Base-by-base conservation (phyloP, 2,888 invertebrate genomes). In the Athrips mouffetella region DNA sequence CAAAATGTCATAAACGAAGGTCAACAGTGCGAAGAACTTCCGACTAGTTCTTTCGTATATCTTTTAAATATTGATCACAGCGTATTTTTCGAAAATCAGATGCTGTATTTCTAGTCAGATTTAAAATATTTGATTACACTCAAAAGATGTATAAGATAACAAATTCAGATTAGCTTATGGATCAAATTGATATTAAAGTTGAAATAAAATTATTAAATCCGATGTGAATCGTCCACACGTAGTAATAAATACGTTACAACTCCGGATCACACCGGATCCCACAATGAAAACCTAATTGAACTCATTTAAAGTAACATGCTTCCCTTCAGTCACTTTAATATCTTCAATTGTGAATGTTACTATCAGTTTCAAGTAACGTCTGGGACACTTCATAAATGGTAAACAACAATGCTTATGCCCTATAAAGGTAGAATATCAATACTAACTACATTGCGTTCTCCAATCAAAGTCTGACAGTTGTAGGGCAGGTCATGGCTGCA, bases 401-500 rank as follows among this genome's bases (percentile, higher is more conserved):
- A 45, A 52, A 45, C 49, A 45, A 52, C 48, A 48, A 42, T 47
- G 45, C 40, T 45, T 47, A 47, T 47, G 49, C 27, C 15, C 1
- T 11, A 13, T 40, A 23, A 40, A 25, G 40, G 40, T 40, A 11
- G 40, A 15, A 13, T 23, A 23, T 40, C 29, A 75, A 71, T 69
- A 65, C 62, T 65, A 78, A 76, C 62, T 68, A 60, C 63, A 67
- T 52, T 66, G 65, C 72, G 69, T 75, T 73, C 67, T 65, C 71
- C 71, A 76, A 76, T 78, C 73, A 66, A 67, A 73, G 67, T 54
- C 64, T 62, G 58, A 66, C 76, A 75, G 70, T 74, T 76, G 78
- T 84, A 82, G 81, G 86, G 84, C 80, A 86, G 86, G 86, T 87
- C 85, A 85, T 79, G 86, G 84, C 77, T 82, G 77, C 66, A 77